Evolutionary conservation across 2,797 vertebrate genomes (phyloP), one percentile per base, ranked within the genome.

Genomic region (Onychomys torridus): DNA sequence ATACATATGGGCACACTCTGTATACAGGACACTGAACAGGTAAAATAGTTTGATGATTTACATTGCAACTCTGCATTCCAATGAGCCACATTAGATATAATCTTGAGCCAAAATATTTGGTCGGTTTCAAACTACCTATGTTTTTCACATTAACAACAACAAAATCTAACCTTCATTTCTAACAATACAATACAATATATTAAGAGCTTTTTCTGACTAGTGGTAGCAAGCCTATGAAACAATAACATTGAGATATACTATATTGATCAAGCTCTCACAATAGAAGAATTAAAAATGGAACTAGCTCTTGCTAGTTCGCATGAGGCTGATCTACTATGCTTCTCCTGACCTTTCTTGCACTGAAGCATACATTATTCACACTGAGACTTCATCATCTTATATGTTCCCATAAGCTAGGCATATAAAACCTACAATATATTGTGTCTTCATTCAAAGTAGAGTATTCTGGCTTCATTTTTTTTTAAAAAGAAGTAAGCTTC

Each of bases 341-440:
- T 93, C 76, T 52, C 67, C 89, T 93, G 86, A 94, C 75, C 93
- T 81, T 91, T 91, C 67, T 89, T 46, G 81, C 49, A 77, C n/a
- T 43, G 73, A 32, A 46, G 43, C 94, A 83, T 55, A 91, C 79
- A 84, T 93, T 87, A 89, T 49, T 97, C 92, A 95, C 73, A 77
- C 7, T 25, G 76, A 93, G 91, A 87, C 67, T 78, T 89, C 71
- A 82, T 55, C 63, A 57, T 81, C 79, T 90, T 89, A 52, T 90
- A 52, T 79, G 75, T 59, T 93, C 63, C 73, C 76, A 87, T 59
- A 95, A 95, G 93, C 82, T 92, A n/a, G 34, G 55, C 49, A 52
- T 76, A 92, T 96, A 90, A 96, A 95, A 94, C 37, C 43, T 90
- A 94, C 43, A 76, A 61, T 91, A 92, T 90, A 93, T n/a, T n/a